These are phyloP conservation scores for Campylorhamphus procurvoides DNA, from an alignment of 2,113 vertebrate species.

Conservation along the genomic window DNA sequence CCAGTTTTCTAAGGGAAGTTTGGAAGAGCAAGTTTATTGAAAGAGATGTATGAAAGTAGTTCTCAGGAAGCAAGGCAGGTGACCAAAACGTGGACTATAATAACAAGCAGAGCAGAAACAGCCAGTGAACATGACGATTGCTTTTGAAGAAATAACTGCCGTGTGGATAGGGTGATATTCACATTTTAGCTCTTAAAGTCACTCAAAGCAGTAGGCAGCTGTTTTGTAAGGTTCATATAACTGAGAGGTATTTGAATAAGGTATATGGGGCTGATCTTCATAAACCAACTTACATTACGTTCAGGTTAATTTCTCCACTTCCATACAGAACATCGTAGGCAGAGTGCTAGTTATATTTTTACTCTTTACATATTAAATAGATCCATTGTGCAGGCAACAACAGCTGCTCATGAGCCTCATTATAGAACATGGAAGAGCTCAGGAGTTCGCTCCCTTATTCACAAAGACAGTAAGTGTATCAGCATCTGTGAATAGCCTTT, in stretches of 20 bases:
- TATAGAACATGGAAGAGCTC: conserved; percentile 57
- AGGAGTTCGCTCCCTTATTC: conserved; percentile 66
- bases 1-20: background rate
- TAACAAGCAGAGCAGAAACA: background rate
- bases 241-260: background rate
- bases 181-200: conserved; percentile 7
- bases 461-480: conserved; percentile 53
- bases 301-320: background rate
- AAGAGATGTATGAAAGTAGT: background rate
- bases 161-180: background rate
- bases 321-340: background rate
- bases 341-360: background rate
- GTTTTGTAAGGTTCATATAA: background rate
- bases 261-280: background rate
- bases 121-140: background rate
- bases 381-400: conserved; percentile 6
- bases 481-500: conserved; percentile 50
- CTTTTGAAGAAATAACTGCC: conserved; percentile 5
- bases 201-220: background rate
- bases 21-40: background rate
- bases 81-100: background rate
- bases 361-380: conserved; percentile 35
- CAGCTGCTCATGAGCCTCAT: conserved; percentile 46
- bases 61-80: conserved; percentile 38
- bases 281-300: background rate